Evolutionary conservation across 2,888 invertebrate species (phyloP).

Genomic region (Ochropleura leucogaster): DNA sequence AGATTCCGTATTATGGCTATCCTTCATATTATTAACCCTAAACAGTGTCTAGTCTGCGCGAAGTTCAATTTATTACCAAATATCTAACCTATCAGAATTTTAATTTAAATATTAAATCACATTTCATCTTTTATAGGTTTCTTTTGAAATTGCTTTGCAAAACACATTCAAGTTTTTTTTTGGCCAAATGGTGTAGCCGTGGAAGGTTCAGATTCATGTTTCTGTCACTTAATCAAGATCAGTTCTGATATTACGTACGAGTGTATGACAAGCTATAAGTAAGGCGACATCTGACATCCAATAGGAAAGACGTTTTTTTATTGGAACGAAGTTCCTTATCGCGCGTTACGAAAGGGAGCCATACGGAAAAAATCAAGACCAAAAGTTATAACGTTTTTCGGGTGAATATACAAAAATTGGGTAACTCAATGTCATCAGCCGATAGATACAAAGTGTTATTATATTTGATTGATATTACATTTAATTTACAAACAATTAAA

Average conservation of each 20-base stretch:
- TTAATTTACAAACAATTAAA: too few species aligned
- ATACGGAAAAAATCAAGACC: too few species aligned
- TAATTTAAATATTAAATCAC: slow-evolving; percentile 22
- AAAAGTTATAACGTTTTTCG: too few species aligned
- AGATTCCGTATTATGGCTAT: neutral
- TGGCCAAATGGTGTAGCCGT: neutral
- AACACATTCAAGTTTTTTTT: neutral
- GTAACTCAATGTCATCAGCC: too few species aligned
- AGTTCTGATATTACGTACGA: neutral
- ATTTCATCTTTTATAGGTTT: slow-evolving; percentile 18
- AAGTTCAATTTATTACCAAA: slow-evolving; percentile 32
- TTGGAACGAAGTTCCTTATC: too few species aligned
- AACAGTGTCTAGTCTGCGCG: slow-evolving; percentile 17
- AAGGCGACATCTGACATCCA: too few species aligned
- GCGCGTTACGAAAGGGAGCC: too few species aligned
- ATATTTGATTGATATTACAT: too few species aligned
- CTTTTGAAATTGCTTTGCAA: slow-evolving; percentile 21
- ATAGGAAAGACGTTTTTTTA: too few species aligned
- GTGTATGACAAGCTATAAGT: neutral
- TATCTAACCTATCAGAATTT: slow-evolving; percentile 19
- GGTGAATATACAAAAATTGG: too few species aligned
- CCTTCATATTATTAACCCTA: neutral
- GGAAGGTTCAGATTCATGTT: neutral
- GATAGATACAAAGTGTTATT: too few species aligned
- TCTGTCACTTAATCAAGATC: neutral